Evolutionary conservation across 2,888 invertebrate species (phyloP), one percentile per base, ranked within the genome.

Genomic region (Trachelus tabidus): DNA sequence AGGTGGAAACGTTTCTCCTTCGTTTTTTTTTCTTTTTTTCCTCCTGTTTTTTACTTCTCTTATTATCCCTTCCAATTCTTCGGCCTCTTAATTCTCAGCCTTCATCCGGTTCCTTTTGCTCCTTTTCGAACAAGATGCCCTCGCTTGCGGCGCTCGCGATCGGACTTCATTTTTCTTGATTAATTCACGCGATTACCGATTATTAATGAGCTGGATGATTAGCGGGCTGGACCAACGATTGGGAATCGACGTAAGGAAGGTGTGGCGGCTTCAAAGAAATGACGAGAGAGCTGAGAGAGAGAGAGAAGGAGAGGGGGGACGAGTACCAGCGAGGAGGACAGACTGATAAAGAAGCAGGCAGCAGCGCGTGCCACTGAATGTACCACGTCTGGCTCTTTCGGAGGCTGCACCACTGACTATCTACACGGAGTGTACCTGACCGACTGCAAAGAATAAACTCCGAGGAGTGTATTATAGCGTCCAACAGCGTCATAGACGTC

Each of bases 131-230:
- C n/a, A 12, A 75, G 37, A 68, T 37, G 56, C 56, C 56, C 9
- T 56, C 56, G 40, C 40, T 56, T 0, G 23, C 9, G 56, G 56
- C 56, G 23, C 56, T 35, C 76, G 74, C 77, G 75, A 77, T 77
- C 75, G 77, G 69, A 74, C 80, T 81, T 76, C 76, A 83, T 83
- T 83, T 83, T 83, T 82, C 81, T 73, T 79, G 80, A 83, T 83
- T 81, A 79, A 84, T 85, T 81, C 80, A 77, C 71, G 83, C 83
- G 83, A 85, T 85, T 84, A 84, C 79, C 76, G 79, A 81, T 85
- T 83, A 81, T 85, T 85, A 85, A 84, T 83, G 83, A 85, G 78
- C 81, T 76, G 80, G 77, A 77, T 81, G 82, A 83, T 84, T 83
- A 84, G 82, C 82, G 78, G 74, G n/a, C 71, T 30, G 68, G 73